phyloP scores from a whole-genome alignment of 2,888 invertebrate species.

The Alloscopus bannaensis region DNA sequence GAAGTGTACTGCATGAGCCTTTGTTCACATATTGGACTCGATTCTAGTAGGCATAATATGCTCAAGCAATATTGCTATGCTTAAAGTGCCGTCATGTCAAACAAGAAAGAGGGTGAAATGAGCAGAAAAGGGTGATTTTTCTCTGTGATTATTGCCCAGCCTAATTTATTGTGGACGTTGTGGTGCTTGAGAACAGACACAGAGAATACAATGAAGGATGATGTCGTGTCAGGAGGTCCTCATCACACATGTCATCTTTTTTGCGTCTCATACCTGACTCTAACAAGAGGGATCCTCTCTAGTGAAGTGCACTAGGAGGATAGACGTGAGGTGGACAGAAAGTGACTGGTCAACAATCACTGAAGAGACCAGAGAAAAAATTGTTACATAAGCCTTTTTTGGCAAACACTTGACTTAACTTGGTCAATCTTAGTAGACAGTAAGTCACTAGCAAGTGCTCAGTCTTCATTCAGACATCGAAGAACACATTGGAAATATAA shows the following conservation, averaged over 20 bases:
- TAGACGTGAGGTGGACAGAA: background rate
- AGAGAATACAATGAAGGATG: too few relatives aligned
- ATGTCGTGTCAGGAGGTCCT: slow-evolving; percentile 47
- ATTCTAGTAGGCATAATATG: background rate
- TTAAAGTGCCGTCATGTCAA: slow-evolving; percentile 17
- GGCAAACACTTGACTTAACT: slow-evolving; percentile 17
- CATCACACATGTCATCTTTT: slow-evolving; percentile 24
- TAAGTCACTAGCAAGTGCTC: slow-evolving; percentile 2
- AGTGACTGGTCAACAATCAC: background rate
- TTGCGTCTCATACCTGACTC: background rate
- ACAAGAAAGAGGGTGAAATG: slow-evolving; percentile 8
- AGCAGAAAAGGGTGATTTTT: slow-evolving; percentile 1
- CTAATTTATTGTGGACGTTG: slow-evolving; percentile 1
- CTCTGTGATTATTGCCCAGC: slow-evolving; percentile 5
- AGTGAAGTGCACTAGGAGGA: background rate
- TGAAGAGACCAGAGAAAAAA: background rate
- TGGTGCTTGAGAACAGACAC: background rate
- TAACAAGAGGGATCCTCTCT: background rate
- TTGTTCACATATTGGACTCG: background rate
- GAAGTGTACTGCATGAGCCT: background rate
- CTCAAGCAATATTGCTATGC: background rate
- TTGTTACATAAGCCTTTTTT: slow-evolving; percentile 14
- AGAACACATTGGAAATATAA: too few relatives aligned
- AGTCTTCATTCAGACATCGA: slow-evolving; percentile 6
- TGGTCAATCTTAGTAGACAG: background rate